These are phyloP conservation scores for Strix occidentalis DNA, from an alignment of 2,797 vertebrate genomes.

Conservation along the genomic window DNA sequence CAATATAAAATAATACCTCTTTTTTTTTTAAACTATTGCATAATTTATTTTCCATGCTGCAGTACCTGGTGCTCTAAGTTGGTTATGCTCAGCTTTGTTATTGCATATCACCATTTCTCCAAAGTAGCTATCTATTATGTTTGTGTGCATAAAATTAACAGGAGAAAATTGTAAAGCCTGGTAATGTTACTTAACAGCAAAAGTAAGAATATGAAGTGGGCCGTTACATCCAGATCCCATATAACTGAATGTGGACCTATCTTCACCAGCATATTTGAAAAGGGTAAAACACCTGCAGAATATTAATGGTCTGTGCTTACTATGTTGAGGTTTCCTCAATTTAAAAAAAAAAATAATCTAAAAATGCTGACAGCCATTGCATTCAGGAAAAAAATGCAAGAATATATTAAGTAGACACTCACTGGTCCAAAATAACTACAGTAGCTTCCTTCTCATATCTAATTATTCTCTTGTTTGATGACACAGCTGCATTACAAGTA, in stretches of 20 bases:
- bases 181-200: background rate
- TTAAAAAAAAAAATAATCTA: background rate
- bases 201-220: background rate
- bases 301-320: background rate
- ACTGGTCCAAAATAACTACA: background rate
- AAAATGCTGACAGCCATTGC: background rate
- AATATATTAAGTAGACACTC: background rate
- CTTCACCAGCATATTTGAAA: background rate
- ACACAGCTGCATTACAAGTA: background rate
- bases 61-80: background rate
- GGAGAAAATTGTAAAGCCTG: background rate
- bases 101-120: background rate
- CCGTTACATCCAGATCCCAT: background rate
- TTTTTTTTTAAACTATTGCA: background rate
- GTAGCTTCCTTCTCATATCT: background rate
- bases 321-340: background rate
- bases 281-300: background rate
- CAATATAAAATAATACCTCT: background rate
- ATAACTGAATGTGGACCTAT: background rate
- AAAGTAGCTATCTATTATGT: background rate
- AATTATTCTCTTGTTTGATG: background rate
- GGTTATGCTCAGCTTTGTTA: background rate
- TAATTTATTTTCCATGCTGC: background rate
- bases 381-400: background rate
- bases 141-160: background rate